Evolutionary conservation across 1,140 invertebrate genomes (phyloP).

Genomic region (Lycorma delicatula): DNA sequence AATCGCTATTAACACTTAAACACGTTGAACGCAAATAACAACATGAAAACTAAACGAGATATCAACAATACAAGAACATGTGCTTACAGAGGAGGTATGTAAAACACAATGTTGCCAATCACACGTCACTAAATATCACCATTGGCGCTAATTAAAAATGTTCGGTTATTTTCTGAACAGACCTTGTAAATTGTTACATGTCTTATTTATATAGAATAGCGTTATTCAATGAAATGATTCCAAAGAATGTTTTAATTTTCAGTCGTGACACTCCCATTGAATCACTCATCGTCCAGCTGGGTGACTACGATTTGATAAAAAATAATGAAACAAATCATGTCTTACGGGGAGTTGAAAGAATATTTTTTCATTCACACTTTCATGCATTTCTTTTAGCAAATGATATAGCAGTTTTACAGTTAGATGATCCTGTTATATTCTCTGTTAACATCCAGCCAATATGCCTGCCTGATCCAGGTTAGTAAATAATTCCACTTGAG

Average conservation of each 20-base stretch:
- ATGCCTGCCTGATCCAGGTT: slow-evolving; percentile 46
- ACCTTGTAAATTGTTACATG: background rate
- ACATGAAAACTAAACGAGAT: too few species aligned
- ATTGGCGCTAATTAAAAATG: too few species aligned
- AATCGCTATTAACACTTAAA: too few species aligned
- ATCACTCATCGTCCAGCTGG: slow-evolving; percentile 28
- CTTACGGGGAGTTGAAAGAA: slow-evolving; percentile 24
- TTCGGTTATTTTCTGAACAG: too few species aligned
- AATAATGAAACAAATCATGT: slow-evolving; percentile 33
- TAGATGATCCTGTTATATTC: slow-evolving; percentile 36
- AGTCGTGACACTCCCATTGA: slow-evolving; percentile 33
- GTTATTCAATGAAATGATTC: too few species aligned
- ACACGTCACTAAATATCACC: too few species aligned
- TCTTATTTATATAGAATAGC: background rate
- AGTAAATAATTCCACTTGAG: too few species aligned
- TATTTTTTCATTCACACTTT: slow-evolving; percentile 37
- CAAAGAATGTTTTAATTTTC: slow-evolving; percentile 13
- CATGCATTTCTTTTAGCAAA: slow-evolving; percentile 37
- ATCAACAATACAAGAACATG: too few species aligned
- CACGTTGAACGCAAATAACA: too few species aligned
- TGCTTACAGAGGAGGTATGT: too few species aligned
- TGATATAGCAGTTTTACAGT: slow-evolving; percentile 42
- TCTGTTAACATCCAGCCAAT: slow-evolving; percentile 38
- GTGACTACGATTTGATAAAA: slow-evolving; percentile 35
- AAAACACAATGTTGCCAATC: too few species aligned